Evolutionary conservation across 2,113 vertebrate species (phyloP), one percentile per base, ranked within the genome.

Genomic region (Delphinus delphis): DNA sequence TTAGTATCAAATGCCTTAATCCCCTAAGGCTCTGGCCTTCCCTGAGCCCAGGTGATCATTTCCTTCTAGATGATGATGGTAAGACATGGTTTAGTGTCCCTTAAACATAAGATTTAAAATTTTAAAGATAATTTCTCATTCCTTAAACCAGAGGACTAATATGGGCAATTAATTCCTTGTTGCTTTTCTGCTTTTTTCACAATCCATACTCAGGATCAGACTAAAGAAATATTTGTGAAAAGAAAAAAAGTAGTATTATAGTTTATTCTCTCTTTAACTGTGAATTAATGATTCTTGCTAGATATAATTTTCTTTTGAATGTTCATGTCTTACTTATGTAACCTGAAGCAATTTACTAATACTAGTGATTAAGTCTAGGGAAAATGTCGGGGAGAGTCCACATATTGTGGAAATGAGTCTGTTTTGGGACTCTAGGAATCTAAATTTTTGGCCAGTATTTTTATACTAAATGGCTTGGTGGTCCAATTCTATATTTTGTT

Each of bases 341-440:
- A 41, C 62, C 60, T 31, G 14, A 91, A 82, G 4, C 25, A 25
- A 53, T n/a, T 93, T 73, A 38, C 15, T 53, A 63, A 38, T 25
- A n/a, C 9, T 53, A 20, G 13, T n/a, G 81, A 76, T 53, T 50
- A n/a, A 21, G 5, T 25, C 76, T 88, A 47, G 12, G 23, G 15
- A 12, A 83, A 53, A 23, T 14, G 1, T 18, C 0, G 0, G 4
- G 3, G 6, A 8, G 7, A 31, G 5, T 41, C 9, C 62, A 18
- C 10, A 47, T 47, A n/a, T 15, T 80, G 2, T 18, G 2, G 15
- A 70, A 88, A 28, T 74, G 5, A 82, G 2, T 41, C 28, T 85
- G 25, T n/a, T 14, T 23, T 53, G 25, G 4, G 6, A 74, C 1
- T 93, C 9, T 53, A 10, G 10, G 26, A 67, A 62, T 31, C 36